Evolutionary conservation across 2,888 invertebrate species (phyloP), one percentile per base, ranked within the genome.

Genomic region (Myopa tessellatipennis): DNA sequence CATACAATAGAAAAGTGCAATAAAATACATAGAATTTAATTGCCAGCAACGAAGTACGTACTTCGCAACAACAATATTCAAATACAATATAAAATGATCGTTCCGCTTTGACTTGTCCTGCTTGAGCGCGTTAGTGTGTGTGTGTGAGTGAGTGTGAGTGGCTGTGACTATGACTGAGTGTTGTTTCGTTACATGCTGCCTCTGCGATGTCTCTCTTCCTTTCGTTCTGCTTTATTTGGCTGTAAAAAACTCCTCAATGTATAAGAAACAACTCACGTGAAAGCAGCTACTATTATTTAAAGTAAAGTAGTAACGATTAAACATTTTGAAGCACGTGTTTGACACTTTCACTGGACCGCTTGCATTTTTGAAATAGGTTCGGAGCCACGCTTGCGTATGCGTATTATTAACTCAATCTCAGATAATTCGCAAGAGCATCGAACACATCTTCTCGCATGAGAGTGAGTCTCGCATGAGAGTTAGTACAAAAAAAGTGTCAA

Each of bases 21-120:
- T 85, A 83, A 83, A 85, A 86, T 86, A 85, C 84, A 86, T 85
- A 83, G 82, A 78, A 83, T 85, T 84, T 85, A 85, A 85, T 85
- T 85, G 85, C 85, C 84, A 85, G 84, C 80, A 78, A 68, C 75
- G 73, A 73, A 78, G 68, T 75, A 76, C 77, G 68, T 80, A 63
- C 52, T 38, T 38, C 3, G 12, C 71, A 79, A 81, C 77, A 77
- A 78, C 78, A 82, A 81, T 80, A 50, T 26, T 26, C 10, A 61
- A 61, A 61, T 18, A 61, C 14, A 61, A 61, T 61, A 61, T 6
- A 65, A 34, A 36, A 65, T 65, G 4, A 52, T 63, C 65, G 34
- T 26, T 65, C 52, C 65, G 52, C 65, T 36, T 65, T 74, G 74
- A 26, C 18, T 14, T 18, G 26, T 38, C 26, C 34, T 26, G 14